These are phyloP conservation scores for Eucidaris tribuloides DNA, from an alignment of 35 echinoderm and acorn worm genomes.

Conservation along the genomic window DNA sequence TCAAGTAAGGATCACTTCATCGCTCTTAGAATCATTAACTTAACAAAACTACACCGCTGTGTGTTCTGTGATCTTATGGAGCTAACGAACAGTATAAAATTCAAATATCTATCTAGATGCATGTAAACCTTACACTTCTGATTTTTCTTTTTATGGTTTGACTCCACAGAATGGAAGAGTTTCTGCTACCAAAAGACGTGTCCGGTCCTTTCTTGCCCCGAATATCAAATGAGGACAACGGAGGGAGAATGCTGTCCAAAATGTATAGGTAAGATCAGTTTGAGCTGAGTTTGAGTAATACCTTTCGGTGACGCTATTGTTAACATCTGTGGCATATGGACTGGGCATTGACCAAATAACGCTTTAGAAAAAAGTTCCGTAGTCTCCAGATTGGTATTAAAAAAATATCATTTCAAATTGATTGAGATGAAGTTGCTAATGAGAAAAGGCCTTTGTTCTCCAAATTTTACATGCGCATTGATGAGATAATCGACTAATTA, in stretches of 20 bases:
- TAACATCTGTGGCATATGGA: too few species aligned
- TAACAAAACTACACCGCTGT: background rate
- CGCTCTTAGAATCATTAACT: background rate
- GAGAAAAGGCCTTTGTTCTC: too few species aligned
- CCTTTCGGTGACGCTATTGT: background rate
- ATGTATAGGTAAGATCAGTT: conserved; percentile 59
- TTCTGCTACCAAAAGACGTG: conserved; percentile 42
- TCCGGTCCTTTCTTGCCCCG: conserved; percentile 75
- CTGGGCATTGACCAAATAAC: too few species aligned
- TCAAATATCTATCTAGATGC: background rate
- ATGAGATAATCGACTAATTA: too few species aligned
- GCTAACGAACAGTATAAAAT: background rate
- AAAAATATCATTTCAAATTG: too few species aligned
- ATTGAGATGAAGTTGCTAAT: too few species aligned
- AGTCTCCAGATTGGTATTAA: too few species aligned
- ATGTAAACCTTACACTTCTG: background rate
- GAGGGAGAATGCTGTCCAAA: conserved; percentile 64
- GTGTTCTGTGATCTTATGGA: background rate
- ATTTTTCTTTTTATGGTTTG: background rate
- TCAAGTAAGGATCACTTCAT: background rate
- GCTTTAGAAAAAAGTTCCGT: too few species aligned
- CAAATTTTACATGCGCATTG: too few species aligned
- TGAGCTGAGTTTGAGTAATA: background rate
- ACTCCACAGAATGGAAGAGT: conserved; percentile 45
- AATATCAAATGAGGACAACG: conserved; percentile 50